These are phyloP conservation scores for Halisarca cf. caerulea DNA, from an alignment of 37 sponge, comb jelly and placozoan species.

Conservation along the genomic window DNA sequence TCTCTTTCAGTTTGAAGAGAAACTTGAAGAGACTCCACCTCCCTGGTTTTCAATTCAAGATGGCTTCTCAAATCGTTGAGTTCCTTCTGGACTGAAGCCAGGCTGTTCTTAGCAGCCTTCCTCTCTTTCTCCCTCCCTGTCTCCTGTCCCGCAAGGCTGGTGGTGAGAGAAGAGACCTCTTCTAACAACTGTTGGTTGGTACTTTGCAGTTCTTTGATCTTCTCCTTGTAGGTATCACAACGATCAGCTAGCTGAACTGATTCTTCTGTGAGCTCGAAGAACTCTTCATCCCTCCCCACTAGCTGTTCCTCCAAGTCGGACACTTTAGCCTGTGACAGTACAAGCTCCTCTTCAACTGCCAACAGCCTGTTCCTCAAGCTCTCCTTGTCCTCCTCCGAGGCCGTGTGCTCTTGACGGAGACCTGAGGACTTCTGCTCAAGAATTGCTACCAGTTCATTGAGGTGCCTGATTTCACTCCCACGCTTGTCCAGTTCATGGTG, in stretches of 20 bases:
- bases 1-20: background rate
- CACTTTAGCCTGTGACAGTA: background rate
- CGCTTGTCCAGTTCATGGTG: background rate
- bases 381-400: background rate
- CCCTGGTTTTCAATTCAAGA: background rate
- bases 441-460: background rate
- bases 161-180: background rate
- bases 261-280: background rate
- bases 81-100: background rate
- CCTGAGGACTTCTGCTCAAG: background rate
- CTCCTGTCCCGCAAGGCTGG: background rate
- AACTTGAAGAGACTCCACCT: background rate
- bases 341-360: background rate
- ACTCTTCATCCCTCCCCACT: background rate
- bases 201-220: background rate
- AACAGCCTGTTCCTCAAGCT: slow-evolving; percentile 11
- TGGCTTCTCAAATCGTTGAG: background rate
- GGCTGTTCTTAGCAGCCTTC: background rate
- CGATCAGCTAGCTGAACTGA: background rate
- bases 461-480: background rate
- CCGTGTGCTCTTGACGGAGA: background rate
- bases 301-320: background rate
- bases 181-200: background rate
- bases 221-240: background rate
- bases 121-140: background rate